Percentiles rank a stretch among this genome's conserved stretches.
These are phyloP conservation scores for Rostratula benghalensis DNA, from an alignment of 2,113 vertebrate genomes.

Conservation along the genomic window DNA sequence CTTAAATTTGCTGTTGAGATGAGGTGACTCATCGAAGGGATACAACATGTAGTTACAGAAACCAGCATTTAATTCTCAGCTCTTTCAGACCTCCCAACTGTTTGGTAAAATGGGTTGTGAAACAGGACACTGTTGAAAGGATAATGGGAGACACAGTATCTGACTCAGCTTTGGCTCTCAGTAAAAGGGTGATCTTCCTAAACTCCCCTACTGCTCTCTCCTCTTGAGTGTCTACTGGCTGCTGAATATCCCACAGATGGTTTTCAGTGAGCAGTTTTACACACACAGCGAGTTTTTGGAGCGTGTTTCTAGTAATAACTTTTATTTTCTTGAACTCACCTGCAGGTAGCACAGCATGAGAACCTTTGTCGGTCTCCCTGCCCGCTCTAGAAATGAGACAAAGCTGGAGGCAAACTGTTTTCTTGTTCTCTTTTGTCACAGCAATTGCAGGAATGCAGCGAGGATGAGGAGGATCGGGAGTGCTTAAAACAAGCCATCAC, in stretches of 20 bases:
- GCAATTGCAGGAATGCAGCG: constrained; percentile 94
- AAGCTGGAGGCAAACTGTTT: neutral
- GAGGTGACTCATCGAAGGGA: neutral
- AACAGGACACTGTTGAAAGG: neutral
- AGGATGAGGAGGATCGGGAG: constrained; percentile 93
- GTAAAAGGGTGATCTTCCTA: neutral
- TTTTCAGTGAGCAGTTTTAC: neutral
- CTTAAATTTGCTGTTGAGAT: neutral
- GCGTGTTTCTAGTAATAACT: neutral
- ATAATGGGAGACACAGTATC: neutral
- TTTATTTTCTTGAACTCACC: neutral
- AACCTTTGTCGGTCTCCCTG: neutral
- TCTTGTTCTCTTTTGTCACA: constrained; percentile 48
- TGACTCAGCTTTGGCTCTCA: neutral
- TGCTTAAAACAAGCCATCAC: constrained; percentile 98
- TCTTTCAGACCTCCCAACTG: neutral
- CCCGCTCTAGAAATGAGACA: neutral
- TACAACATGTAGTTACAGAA: neutral
- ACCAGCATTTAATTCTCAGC: neutral
- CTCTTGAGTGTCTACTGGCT: neutral
- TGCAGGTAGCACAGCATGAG: fast-evolving
- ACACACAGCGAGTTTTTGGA: neutral
- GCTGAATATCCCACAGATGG: neutral
- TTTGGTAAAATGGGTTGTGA: neutral
- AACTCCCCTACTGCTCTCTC: neutral